A percentile compares a stretch with the other conserved stretches of the same genome.
Conservation (phyloP, 1,140 invertebrate species). For the Bombyx mori region DNA sequence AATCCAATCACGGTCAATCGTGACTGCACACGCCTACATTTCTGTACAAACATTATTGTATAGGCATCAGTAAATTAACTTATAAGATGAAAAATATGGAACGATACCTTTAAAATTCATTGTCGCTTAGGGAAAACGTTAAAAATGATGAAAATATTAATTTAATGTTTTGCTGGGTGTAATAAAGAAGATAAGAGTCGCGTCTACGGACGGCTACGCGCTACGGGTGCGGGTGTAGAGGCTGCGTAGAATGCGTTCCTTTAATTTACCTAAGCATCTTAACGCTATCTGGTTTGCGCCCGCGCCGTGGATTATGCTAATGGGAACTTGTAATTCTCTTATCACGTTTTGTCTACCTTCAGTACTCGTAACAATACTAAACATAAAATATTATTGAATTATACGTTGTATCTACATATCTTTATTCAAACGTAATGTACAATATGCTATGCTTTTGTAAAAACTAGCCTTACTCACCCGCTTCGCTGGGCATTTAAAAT, state of each 20-base stretch:
- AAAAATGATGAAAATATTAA: constrained; percentile 3
- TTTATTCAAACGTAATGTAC: too few species aligned
- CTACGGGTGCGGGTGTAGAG: constrained; percentile 31
- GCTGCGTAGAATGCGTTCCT: constrained; percentile 26
- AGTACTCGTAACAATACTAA: constrained; percentile 13
- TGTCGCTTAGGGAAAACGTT: background rate
- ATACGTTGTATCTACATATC: too few species aligned
- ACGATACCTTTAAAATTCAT: background rate
- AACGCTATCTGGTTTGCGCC: constrained; percentile 59
- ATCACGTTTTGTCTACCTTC: constrained; percentile 52
- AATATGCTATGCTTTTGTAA: too few species aligned
- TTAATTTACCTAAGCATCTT: constrained; percentile 68
- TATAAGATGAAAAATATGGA: background rate
- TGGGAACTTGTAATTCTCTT: constrained; percentile 59
- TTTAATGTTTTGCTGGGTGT: constrained; percentile 11
- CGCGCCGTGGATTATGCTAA: constrained; percentile 61
- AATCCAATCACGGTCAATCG: constrained; percentile 62
- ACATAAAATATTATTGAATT: background rate
- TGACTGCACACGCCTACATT: constrained; percentile 45
- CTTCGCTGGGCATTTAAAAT: too few species aligned
- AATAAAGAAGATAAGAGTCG: constrained; percentile 21
- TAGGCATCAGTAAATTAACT: too few species aligned
- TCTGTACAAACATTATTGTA: constrained; percentile 3
- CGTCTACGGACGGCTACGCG: constrained; percentile 25
- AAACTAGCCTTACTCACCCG: too few species aligned